These are phyloP conservation scores for Oryzaephilus surinamensis DNA, from an alignment of 1,140 invertebrate genomes.

Conservation along the genomic window DNA sequence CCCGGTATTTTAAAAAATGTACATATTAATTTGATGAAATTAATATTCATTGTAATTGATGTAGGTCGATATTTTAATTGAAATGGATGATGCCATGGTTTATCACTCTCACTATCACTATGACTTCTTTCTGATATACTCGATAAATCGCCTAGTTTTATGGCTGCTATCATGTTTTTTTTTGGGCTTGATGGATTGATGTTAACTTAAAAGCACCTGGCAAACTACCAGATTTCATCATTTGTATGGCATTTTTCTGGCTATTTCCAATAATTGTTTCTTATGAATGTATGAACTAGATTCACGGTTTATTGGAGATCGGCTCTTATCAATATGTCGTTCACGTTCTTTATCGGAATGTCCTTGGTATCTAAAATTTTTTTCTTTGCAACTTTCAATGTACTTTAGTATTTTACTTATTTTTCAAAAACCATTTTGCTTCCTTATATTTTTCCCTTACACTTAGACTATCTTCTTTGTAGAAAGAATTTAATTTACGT, in stretches of 20 bases:
- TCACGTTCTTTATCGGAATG: slow-evolving; percentile 21
- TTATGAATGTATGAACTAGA: slow-evolving; percentile 62
- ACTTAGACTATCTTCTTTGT: no score
- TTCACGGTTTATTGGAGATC: slow-evolving; percentile 3
- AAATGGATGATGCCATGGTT: slow-evolving; percentile 64
- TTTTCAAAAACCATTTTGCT: slow-evolving; percentile 2
- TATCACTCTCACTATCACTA: slow-evolving; percentile 58
- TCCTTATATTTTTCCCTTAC: slow-evolving; percentile 1
- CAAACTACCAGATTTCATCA: slow-evolving; percentile 70
- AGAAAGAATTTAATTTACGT: no score
- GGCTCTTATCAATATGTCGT: slow-evolving; percentile 33
- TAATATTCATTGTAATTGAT: slow-evolving; percentile 82
- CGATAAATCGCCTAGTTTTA: slow-evolving; percentile 67
- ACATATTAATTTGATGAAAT: slow-evolving; percentile 43
- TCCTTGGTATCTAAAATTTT: slow-evolving; percentile 15
- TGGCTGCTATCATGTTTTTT: slow-evolving; percentile 64
- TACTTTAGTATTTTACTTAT: no score
- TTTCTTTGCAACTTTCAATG: no score
- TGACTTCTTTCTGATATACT: slow-evolving; percentile 48
- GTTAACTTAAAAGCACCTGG: slow-evolving; percentile 46
- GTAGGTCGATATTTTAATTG: slow-evolving; percentile 72
- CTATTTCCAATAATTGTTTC: slow-evolving; percentile 83
- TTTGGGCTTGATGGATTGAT: slow-evolving; percentile 53
- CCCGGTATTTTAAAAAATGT: slow-evolving; percentile 1
- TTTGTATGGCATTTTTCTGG: slow-evolving; percentile 75